Percentiles rank a stretch among this genome's conserved stretches.
Evolutionary conservation across 2,797 vertebrate species (phyloP).

Genomic region (Apogon hyalosoma): DNA sequence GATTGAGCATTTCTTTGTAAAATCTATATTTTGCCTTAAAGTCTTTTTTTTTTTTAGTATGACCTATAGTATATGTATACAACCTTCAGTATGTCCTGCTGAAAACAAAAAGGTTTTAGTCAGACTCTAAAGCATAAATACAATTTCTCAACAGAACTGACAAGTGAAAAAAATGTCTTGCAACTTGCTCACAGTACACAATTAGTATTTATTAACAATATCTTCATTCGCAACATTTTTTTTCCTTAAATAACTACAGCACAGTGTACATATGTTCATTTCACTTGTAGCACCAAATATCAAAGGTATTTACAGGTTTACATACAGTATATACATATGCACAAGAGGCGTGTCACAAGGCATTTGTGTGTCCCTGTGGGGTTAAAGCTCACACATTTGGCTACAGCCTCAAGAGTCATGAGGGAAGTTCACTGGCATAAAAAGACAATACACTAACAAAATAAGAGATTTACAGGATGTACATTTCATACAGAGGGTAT

Average conservation of each 20-base stretch:
- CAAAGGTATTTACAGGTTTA: slow-evolving; percentile 78
- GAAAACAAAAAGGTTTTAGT: too few relatives aligned
- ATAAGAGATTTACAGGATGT: slow-evolving; percentile 61
- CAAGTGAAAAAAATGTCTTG: too few relatives aligned
- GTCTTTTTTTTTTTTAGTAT: too few relatives aligned
- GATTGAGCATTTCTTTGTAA: too few relatives aligned
- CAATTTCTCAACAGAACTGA: too few relatives aligned
- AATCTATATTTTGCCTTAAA: too few relatives aligned
- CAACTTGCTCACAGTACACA: slow-evolving; percentile 27
- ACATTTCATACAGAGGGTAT: slow-evolving; percentile 36
- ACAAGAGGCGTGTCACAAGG: slow-evolving; percentile 75
- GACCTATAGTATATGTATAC: too few relatives aligned
- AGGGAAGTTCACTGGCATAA: slow-evolving; percentile 29
- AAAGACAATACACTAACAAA: slow-evolving; percentile 25
- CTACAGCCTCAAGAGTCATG: slow-evolving; percentile 58
- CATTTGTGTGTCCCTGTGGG: slow-evolving; percentile 32
- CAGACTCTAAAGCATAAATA: too few relatives aligned
- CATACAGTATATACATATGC: slow-evolving; percentile 77
- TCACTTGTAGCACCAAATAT: slow-evolving; percentile 69
- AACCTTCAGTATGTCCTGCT: too few relatives aligned
- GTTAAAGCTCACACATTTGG: slow-evolving; percentile 72
- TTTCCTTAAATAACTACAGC: slow-evolving; percentile 77
- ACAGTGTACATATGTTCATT: slow-evolving; percentile 57
- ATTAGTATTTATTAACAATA: slow-evolving; percentile 79
- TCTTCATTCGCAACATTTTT: slow-evolving; percentile 32